These are phyloP conservation scores for Eriosoma lanigerum DNA, from an alignment of 1,140 invertebrate species.

Conservation along the genomic window DNA sequence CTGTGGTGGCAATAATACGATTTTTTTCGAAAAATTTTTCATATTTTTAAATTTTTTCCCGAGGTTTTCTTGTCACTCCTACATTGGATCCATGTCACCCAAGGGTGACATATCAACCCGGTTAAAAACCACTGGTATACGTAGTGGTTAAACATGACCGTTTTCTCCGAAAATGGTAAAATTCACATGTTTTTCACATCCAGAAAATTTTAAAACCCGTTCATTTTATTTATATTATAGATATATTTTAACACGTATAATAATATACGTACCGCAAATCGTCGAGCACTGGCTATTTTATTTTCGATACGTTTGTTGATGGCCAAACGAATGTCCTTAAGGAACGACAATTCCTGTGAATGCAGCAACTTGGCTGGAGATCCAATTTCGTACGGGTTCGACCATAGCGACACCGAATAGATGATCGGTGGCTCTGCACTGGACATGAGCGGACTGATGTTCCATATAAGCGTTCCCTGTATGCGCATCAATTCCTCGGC, in stretches of 20 bases:
- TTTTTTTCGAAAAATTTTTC: too few species aligned
- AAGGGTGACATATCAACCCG: too few species aligned
- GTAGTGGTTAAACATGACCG: too few species aligned
- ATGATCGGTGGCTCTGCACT: slow-evolving; percentile 90
- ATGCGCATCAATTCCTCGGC: slow-evolving; percentile 90
- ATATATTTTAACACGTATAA: slow-evolving; percentile 54
- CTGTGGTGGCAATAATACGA: too few species aligned
- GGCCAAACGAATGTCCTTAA: slow-evolving; percentile 80
- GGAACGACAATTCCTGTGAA: slow-evolving; percentile 84
- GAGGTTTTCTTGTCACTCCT: too few species aligned
- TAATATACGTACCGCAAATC: slow-evolving; percentile 78
- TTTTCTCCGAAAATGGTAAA: too few species aligned
- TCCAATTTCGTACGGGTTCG: slow-evolving; percentile 77
- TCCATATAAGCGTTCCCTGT: slow-evolving; percentile 92
- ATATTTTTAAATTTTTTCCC: too few species aligned
- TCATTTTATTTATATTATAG: too few species aligned
- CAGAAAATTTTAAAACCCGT: too few species aligned
- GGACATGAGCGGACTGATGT: slow-evolving; percentile 91
- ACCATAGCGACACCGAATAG: slow-evolving; percentile 91
- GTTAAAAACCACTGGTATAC: too few species aligned
- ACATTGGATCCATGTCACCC: too few species aligned
- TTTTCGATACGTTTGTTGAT: slow-evolving; percentile 88
- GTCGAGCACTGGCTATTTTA: slow-evolving; percentile 87
- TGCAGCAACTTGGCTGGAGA: slow-evolving; percentile 75
- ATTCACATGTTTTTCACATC: too few species aligned